These are phyloP conservation scores for Brachyalestes nurse DNA, from an alignment of 2,797 vertebrate genomes.

Conservation along the genomic window DNA sequence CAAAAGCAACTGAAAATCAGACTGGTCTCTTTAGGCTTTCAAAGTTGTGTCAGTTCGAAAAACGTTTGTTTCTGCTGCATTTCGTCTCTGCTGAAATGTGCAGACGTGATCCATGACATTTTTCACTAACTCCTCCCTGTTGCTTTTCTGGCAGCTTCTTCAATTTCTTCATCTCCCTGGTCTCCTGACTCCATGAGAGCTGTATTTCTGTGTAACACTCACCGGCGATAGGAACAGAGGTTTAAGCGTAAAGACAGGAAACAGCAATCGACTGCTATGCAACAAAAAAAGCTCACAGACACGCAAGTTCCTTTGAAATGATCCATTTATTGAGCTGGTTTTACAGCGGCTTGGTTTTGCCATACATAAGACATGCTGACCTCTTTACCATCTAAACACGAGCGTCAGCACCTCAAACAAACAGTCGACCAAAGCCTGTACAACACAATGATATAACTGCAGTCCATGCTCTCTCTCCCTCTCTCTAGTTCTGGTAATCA, in stretches of 20 bases:
- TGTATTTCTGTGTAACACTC: background rate
- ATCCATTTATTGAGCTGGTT: constrained; percentile 81
- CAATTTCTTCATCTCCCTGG: background rate
- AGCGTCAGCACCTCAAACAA: constrained; percentile 36
- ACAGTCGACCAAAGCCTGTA: constrained; percentile 42
- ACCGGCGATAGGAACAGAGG: background rate
- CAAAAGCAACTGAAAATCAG: background rate
- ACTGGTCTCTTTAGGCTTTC: background rate
- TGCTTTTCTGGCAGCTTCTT: background rate
- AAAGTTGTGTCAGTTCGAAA: background rate
- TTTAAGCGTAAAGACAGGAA: background rate
- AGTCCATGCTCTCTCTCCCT: constrained; percentile 37
- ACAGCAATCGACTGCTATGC: background rate
- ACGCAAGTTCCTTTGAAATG: constrained; percentile 65
- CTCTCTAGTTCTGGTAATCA: constrained; percentile 35
- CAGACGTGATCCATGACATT: background rate
- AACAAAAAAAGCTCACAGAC: constrained; percentile 33
- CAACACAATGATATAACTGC: constrained; percentile 36
- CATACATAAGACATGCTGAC: constrained; percentile 58
- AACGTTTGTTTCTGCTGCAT: background rate
- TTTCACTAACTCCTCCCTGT: background rate
- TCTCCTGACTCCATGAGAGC: background rate
- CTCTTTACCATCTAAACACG: constrained; percentile 41
- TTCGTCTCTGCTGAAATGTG: background rate
- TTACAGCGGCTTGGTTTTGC: constrained; percentile 73